Evolutionary conservation across 2,113 vertebrate species (phyloP), one percentile per base, ranked within the genome.

Genomic region (Entosphenus tridentatus): DNA sequence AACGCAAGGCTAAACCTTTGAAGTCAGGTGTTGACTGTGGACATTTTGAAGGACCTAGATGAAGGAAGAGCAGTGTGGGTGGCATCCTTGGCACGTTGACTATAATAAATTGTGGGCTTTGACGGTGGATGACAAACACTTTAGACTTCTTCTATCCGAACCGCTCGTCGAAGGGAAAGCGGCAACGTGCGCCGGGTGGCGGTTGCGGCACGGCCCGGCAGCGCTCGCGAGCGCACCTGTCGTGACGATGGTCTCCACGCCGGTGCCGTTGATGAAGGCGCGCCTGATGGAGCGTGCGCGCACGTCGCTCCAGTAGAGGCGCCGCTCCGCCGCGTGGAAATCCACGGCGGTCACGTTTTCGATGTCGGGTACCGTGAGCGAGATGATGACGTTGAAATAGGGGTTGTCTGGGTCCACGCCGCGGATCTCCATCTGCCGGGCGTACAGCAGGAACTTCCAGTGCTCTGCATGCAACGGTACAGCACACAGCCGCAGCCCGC

Each of bases 381-480:
- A 97, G 81, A 96, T 97, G 77, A 97, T 96, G 77, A 95, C 92
- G 79, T 96, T 97, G 81, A 95, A 97, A 78, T 97, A 95, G 1
- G 92, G 91, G 75, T 89, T 93, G 14, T 95, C 88, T 0, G 95
- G 82, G 78, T 95, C 91, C 78, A 97, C 92, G 0, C 92, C 92
- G 7, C 92, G 79, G 76, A 97, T 97, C 82, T 97, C 92, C 76
- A 92, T 97, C 82, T 97, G 92, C 39, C 92, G 86, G 0, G 91
- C 88, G 1, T 97, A 97, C 67, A 97, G 83, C 82, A 97, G 81
- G 81, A 97, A 97, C 81, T 90, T 86, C 74, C 86, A 87, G 18
- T 85, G 91, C 74, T 95, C 92, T 97, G 80, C 62, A 65, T 39
- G 39, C 39, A 39, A 39, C 39, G 39, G 39, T 39, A 39, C 39